These are phyloP conservation scores for Lymantria monacha DNA, from an alignment of 2,888 invertebrate species.

Conservation along the genomic window DNA sequence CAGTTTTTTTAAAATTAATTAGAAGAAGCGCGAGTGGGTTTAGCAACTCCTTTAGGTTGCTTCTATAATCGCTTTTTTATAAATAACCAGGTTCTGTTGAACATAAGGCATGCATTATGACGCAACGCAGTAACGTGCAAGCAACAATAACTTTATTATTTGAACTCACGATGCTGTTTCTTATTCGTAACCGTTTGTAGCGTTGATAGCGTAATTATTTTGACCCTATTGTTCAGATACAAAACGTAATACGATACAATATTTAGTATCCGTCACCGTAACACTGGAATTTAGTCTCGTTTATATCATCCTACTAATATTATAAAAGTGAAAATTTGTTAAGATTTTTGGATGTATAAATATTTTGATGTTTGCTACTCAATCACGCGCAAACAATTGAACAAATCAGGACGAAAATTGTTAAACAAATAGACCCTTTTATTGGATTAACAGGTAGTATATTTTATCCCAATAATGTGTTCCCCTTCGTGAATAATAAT, in stretches of 20 bases:
- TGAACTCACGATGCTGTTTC: slow-evolving; percentile 34
- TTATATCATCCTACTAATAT: no score
- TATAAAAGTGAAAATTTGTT: no score
- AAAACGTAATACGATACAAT: slow-evolving; percentile 39
- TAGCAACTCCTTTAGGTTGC: neutral
- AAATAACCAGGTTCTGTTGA: neutral
- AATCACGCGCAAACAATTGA: no score
- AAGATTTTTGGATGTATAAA: no score
- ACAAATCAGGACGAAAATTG: no score
- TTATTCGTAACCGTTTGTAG: slow-evolving; percentile 30
- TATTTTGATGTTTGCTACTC: no score
- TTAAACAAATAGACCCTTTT: no score
- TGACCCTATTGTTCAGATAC: slow-evolving; percentile 39
- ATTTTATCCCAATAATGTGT: no score
- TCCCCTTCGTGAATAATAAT: no score
- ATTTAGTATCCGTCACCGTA: slow-evolving; percentile 22
- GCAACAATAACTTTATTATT: slow-evolving; percentile 41
- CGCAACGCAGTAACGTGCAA: slow-evolving; percentile 30
- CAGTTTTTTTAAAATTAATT: neutral
- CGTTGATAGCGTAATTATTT: slow-evolving; percentile 46
- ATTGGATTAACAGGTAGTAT: no score
- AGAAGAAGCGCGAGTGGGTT: neutral
- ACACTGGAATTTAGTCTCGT: neutral
- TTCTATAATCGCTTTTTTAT: neutral
- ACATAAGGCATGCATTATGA: slow-evolving; percentile 19